Evolutionary conservation across 2,113 vertebrate species (phyloP).

Genomic region (Neopipo cinnamomea): DNA sequence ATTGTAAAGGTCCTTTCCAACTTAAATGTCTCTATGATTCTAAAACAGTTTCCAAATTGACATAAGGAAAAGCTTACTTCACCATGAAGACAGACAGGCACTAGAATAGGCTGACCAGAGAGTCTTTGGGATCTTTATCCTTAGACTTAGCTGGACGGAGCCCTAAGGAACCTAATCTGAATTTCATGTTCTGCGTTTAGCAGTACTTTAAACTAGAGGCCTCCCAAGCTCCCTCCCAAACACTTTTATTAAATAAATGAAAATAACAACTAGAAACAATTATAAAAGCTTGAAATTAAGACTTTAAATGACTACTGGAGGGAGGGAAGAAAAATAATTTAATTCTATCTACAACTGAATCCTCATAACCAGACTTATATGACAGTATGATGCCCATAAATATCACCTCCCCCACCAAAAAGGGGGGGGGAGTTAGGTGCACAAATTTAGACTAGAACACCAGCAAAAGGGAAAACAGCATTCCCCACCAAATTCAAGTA

Average conservation of each 20-base stretch:
- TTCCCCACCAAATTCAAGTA: not conserved
- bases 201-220: not conserved
- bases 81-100: not conserved
- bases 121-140: not conserved
- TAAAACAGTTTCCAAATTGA: not conserved
- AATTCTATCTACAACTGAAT: not conserved
- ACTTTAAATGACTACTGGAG: not conserved
- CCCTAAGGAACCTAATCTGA: not conserved
- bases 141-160: not conserved
- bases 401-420: accelerated
- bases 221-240: not conserved
- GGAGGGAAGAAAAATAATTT: not conserved
- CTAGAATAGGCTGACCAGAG: not conserved
- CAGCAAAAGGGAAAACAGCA: not conserved
- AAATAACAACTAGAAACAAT: not conserved
- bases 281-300: not conserved
- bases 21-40: not conserved
- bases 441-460: not conserved
- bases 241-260: not conserved
- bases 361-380: not conserved
- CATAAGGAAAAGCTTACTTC: not conserved
- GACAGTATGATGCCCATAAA: not conserved
- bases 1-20: not conserved
- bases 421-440: accelerated
- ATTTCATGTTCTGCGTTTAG: not conserved